These are phyloP conservation scores for Idaea aversata DNA, from an alignment of 2,888 invertebrate species.

Conservation along the genomic window DNA sequence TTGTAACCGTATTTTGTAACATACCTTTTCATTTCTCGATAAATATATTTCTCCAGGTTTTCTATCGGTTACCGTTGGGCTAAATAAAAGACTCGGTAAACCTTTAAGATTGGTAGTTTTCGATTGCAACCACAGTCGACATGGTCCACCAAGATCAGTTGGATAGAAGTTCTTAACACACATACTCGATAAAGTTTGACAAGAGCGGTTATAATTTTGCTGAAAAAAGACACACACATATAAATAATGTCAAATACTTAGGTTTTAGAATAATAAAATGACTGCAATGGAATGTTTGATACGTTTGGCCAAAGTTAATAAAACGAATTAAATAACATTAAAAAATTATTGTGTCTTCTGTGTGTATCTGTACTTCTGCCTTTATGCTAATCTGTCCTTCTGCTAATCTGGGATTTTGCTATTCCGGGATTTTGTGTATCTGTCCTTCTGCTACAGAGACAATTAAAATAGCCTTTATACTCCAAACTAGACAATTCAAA, in stretches of 20 bases:
- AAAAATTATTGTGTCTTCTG: no score
- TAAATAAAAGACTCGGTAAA: conserved; percentile 18
- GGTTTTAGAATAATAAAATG: no score
- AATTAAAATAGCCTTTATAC: neutral
- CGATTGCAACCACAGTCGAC: conserved; percentile 62
- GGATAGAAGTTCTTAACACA: conserved; percentile 63
- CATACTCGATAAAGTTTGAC: conserved; percentile 50
- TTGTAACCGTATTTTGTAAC: no score
- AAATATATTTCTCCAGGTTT: conserved; percentile 39
- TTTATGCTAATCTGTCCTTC: no score
- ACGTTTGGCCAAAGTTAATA: no score
- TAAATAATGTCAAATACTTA: conserved; percentile 1
- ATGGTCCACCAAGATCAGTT: conserved; percentile 59
- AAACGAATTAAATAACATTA: no score
- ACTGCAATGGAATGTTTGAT: no score
- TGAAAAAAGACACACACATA: conserved; percentile 27
- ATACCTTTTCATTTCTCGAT: conserved; percentile 12
- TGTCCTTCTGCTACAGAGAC: no score
- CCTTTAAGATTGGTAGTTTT: conserved; percentile 47
- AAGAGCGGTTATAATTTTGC: conserved; percentile 52
- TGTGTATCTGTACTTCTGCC: no score
- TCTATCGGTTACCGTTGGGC: conserved; percentile 29
- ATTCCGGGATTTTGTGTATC: no score
- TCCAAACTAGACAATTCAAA: neutral
- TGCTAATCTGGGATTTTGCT: no score